phyloP scores from a whole-genome alignment of 2,113 vertebrate species.

The Chamaea fasciata region DNA sequence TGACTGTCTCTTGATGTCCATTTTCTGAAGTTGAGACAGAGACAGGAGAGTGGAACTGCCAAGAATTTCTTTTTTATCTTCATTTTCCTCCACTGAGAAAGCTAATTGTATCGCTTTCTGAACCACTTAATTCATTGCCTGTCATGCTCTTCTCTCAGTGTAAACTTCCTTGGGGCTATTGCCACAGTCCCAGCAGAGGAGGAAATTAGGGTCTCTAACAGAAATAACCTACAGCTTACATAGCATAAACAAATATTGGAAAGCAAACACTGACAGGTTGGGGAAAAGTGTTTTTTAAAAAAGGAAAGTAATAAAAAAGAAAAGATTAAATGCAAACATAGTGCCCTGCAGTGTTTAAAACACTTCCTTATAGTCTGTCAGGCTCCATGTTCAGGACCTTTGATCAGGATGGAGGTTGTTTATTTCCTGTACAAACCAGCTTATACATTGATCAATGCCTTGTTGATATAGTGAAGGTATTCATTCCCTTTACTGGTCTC shows the following conservation, averaged over 20 bases:
- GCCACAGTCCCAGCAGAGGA: conserved; percentile 27
- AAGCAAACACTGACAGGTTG: conserved; percentile 54
- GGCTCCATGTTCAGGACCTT: conserved; percentile 50
- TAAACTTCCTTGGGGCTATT: conserved; percentile 57
- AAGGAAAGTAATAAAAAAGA: conserved; percentile 38
- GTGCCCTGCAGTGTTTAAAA: conserved; percentile 53
- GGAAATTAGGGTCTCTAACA: conserved; percentile 54
- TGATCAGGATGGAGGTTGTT: conserved; percentile 56
- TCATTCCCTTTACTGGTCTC: background rate
- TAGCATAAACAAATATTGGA: conserved; percentile 54
- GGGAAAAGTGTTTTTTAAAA: background rate
- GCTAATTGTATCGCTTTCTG: conserved; percentile 43
- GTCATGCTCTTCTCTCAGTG: conserved; percentile 27
- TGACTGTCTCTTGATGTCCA: background rate
- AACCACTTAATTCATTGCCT: conserved; percentile 51
- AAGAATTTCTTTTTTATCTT: conserved; percentile 9
- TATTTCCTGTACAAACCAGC: conserved; percentile 49
- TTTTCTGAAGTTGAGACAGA: background rate
- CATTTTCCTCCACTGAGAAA: conserved; percentile 5
- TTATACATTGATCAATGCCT: conserved; percentile 47
- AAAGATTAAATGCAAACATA: conserved; percentile 49
- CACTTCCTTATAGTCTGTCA: conserved; percentile 54
- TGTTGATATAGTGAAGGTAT: conserved; percentile 32
- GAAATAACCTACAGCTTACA: conserved; percentile 54
- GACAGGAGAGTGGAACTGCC: background rate